These are phyloP conservation scores for Chymomyza costata DNA, from an alignment of 1,140 invertebrate genomes.

Conservation along the genomic window DNA sequence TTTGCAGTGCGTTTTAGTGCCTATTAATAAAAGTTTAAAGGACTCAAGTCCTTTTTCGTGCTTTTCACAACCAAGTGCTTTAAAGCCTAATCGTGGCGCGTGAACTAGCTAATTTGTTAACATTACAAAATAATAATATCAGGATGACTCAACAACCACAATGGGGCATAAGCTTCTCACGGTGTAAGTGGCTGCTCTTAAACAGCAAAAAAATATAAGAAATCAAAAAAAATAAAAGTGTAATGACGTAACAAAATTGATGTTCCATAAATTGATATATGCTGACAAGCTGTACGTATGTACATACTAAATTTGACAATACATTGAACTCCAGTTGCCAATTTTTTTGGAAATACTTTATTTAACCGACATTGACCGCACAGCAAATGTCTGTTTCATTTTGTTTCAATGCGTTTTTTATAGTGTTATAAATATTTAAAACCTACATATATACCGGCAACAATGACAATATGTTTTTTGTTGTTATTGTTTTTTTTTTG, in stretches of 20 bases:
- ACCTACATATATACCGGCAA: constrained; percentile 21
- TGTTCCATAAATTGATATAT: no score
- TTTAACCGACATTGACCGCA: constrained; percentile 69
- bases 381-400: constrained; percentile 2
- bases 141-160: constrained; percentile 71
- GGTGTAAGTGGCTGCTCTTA: constrained; percentile 53
- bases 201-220: background rate
- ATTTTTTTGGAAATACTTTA: constrained; percentile 45
- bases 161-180: constrained; percentile 68
- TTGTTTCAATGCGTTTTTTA: constrained; percentile 18
- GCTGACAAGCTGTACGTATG: no score
- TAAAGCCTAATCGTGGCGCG: constrained; percentile 43
- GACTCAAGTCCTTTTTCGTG: no score
- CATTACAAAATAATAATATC: constrained; percentile 37
- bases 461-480: constrained; percentile 55
- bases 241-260: no score
- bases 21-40: no score
- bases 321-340: constrained; percentile 47
- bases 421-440: constrained; percentile 37
- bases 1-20: no score
- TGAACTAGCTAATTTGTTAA: constrained; percentile 53
- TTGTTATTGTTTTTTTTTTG: constrained; percentile 28
- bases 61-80: no score
- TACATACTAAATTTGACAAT: no score
- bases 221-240: background rate